These are phyloP conservation scores for Drosophila sp. DNA, from an alignment of 1,140 invertebrate species.

Conservation along the genomic window DNA sequence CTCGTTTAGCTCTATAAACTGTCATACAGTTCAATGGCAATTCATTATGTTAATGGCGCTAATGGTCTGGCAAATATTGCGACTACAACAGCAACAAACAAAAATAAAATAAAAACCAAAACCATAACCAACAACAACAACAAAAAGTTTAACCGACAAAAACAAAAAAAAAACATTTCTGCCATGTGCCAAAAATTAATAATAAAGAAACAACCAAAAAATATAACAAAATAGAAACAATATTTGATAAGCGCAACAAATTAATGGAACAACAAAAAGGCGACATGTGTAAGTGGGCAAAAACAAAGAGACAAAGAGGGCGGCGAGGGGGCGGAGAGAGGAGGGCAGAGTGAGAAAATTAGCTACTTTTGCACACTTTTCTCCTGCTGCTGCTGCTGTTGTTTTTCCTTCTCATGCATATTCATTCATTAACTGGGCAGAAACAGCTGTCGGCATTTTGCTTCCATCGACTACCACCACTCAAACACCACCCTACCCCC, in stretches of 20 bases:
- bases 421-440: constrained; percentile 72
- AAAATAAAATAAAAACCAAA: constrained; percentile 3
- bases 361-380: background rate
- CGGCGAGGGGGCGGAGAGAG: background rate
- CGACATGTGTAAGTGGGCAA: constrained; percentile 35
- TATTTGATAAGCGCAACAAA: constrained; percentile 79
- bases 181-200: constrained; percentile 42
- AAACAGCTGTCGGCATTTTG: constrained; percentile 72
- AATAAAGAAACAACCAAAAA: constrained; percentile 36
- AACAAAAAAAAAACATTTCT: constrained; percentile 36
- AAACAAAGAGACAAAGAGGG: constrained; percentile 29
- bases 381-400: background rate
- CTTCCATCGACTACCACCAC: constrained; percentile 16
- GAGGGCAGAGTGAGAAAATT: background rate
- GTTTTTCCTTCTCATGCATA: constrained; percentile 60
- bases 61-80: constrained; percentile 77
- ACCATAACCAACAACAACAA: constrained; percentile 16
- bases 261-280: constrained; percentile 58
- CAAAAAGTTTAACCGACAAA: constrained; percentile 9
- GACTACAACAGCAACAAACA: constrained; percentile 45
- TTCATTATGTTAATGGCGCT: constrained; percentile 79
- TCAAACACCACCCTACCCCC: background rate
- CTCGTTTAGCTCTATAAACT: constrained; percentile 17
- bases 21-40: constrained; percentile 66
- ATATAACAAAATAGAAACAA: constrained; percentile 65